Evolutionary conservation across 1,140 invertebrate species (phyloP).

Genomic region (Platyura marginata): DNA sequence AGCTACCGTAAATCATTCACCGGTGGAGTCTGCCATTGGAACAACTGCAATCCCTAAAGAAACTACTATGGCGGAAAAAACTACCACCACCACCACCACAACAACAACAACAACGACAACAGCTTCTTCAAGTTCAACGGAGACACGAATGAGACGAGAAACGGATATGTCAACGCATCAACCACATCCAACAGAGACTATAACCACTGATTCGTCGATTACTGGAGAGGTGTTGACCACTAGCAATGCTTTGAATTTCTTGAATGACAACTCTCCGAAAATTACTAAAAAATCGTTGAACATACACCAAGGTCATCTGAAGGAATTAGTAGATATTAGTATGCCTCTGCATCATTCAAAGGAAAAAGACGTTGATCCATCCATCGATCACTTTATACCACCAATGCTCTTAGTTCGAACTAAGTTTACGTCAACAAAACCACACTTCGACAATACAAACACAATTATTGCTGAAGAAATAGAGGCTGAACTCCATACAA

Average conservation of each 20-base stretch:
- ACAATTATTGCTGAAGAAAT: no score
- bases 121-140: background rate
- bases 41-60: background rate
- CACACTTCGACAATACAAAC: no score
- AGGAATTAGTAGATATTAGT: no score
- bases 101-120: background rate
- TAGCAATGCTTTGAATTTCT: no score
- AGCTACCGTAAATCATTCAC: no score
- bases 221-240: no score
- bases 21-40: background rate
- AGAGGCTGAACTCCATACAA: no score
- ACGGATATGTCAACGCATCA: background rate
- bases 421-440: constrained; percentile 14
- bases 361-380: constrained; percentile 5
- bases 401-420: constrained; percentile 23
- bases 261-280: no score
- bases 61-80: background rate
- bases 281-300: no score
- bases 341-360: background rate
- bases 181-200: background rate
- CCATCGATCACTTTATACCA: constrained; percentile 23
- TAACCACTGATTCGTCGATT: no score
- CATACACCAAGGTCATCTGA: no score
- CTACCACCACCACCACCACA: background rate
- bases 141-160: background rate